phyloP scores from a whole-genome alignment of 2,888 invertebrate genomes.

The Brachynemurus nebulosus region DNA sequence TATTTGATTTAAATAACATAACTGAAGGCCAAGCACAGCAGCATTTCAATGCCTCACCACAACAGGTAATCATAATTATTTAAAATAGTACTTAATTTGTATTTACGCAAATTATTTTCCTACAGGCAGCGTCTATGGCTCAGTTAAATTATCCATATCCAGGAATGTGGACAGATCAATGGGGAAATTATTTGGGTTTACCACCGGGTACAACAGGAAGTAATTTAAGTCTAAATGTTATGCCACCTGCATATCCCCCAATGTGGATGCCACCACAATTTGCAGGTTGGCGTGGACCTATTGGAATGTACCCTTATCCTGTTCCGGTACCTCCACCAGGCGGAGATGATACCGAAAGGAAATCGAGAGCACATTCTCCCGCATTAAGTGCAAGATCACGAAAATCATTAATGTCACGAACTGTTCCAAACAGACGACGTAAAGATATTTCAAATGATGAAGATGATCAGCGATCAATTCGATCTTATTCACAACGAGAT shows the following conservation, averaged over 20 bases:
- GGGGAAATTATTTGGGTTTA: constrained; percentile 25
- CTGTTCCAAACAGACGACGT: constrained; percentile 26
- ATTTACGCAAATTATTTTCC: no score
- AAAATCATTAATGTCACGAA: constrained; percentile 46
- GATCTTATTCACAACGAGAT: constrained; percentile 16
- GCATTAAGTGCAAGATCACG: constrained; percentile 55
- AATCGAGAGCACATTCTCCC: constrained; percentile 52
- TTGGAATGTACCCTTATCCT: constrained; percentile 15
- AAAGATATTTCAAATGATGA: background rate
- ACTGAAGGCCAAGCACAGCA: constrained; percentile 19
- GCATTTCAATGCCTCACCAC: constrained; percentile 33
- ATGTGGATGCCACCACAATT: constrained; percentile 10
- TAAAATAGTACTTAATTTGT: no score
- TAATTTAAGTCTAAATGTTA: constrained; percentile 40
- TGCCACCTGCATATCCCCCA: constrained; percentile 27
- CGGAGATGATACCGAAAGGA: constrained; percentile 35
- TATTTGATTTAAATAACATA: constrained; percentile 35
- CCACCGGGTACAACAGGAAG: constrained; percentile 31
- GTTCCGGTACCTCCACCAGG: constrained; percentile 29
- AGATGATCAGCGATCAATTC: constrained; percentile 20
- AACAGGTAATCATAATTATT: constrained; percentile 36
- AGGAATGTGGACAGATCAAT: constrained; percentile 28
- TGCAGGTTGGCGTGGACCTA: background rate
- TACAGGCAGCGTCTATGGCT: constrained; percentile 55
- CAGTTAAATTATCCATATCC: constrained; percentile 45